These are phyloP conservation scores for Scolopax mira DNA, from an alignment of 2,113 vertebrate genomes.

Conservation along the genomic window DNA sequence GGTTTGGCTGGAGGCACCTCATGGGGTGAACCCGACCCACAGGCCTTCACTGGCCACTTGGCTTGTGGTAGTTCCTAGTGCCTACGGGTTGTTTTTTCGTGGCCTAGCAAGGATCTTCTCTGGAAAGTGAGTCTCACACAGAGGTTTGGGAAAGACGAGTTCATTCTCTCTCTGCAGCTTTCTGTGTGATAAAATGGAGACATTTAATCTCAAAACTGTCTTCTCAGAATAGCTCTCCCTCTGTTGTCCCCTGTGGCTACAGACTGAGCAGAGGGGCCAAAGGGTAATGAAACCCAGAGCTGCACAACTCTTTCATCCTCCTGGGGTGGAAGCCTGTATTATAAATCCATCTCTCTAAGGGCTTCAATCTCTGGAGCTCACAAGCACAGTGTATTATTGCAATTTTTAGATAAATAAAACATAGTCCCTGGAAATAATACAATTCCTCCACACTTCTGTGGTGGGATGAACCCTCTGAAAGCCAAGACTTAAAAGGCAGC, in stretches of 20 bases:
- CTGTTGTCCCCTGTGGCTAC: not conserved
- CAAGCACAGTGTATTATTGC: not conserved
- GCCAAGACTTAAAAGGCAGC: not conserved
- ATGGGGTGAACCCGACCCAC: not conserved
- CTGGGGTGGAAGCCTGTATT: not conserved
- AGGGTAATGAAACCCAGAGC: constrained; percentile 18
- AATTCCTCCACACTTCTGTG: not conserved
- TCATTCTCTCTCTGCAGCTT: not conserved
- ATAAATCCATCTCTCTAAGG: constrained; percentile 10
- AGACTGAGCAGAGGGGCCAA: not conserved
- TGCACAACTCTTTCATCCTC: not conserved
- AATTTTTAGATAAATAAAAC: constrained; percentile 9
- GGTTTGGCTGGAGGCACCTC: not conserved
- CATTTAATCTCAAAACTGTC: not conserved
- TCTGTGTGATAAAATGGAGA: not conserved
- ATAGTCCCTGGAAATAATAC: not conserved
- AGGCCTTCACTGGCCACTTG: not conserved
- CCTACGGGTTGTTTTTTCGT: not conserved
- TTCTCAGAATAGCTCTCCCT: not conserved
- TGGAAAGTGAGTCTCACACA: not conserved
- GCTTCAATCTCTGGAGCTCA: not conserved
- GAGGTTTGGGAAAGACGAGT: not conserved
- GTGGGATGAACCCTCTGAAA: not conserved
- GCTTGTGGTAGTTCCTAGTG: not conserved
- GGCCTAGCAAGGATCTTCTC: not conserved